phyloP scores from a whole-genome alignment of 2,113 vertebrate species.

The Dinomys branickii region DNA sequence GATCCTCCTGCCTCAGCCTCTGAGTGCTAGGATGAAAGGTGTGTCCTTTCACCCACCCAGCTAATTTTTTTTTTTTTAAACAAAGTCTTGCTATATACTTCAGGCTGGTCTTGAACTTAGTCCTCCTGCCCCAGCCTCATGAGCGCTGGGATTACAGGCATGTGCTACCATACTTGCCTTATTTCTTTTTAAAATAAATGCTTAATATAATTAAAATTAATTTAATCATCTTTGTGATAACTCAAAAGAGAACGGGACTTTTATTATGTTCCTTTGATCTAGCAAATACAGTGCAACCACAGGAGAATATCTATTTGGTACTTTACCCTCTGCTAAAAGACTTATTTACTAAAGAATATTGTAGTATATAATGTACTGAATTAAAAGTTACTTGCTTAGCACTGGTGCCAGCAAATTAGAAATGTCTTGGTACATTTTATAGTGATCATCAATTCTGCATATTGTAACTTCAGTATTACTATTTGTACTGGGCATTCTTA shows the following conservation, averaged over 20 bases:
- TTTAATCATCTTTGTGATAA: neutral
- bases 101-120: neutral
- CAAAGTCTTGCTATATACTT: neutral
- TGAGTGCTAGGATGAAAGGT: neutral
- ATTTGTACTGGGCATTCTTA: neutral
- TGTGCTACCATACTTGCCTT: neutral
- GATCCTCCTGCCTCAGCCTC: neutral
- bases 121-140: neutral
- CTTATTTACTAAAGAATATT: neutral
- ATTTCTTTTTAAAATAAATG: slow-evolving; percentile 16
- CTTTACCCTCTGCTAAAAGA: slow-evolving; percentile 17
- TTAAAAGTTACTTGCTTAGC: slow-evolving; percentile 26
- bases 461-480: neutral
- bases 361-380: neutral
- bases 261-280: neutral
- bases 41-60: neutral
- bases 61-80: neutral
- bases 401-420: neutral
- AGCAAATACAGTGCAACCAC: slow-evolving; percentile 19
- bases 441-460: neutral
- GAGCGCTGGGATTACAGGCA: neutral
- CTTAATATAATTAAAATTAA: slow-evolving; percentile 25
- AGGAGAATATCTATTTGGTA: neutral
- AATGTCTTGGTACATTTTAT: neutral
- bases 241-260: neutral